These are phyloP conservation scores for Poeciliopsis gracilis DNA, from an alignment of 2,797 vertebrate genomes.

Conservation along the genomic window DNA sequence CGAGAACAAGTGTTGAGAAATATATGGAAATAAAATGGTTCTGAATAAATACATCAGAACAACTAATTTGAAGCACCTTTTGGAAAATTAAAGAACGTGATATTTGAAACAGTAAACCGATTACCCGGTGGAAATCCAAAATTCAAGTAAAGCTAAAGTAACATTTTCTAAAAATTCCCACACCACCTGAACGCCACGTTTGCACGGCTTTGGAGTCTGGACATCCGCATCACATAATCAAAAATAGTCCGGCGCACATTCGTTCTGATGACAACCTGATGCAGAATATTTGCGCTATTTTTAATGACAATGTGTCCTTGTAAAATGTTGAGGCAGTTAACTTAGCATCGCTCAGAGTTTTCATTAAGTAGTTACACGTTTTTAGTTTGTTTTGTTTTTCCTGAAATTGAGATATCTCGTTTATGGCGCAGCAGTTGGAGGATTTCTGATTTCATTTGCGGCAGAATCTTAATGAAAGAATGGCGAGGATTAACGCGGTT, in stretches of 20 bases:
- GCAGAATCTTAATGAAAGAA: constrained; percentile 27
- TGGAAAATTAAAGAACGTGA: background rate
- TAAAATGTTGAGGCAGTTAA: background rate
- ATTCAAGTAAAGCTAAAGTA: background rate
- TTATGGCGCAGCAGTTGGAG: background rate
- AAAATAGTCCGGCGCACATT: background rate
- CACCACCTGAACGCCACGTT: constrained; percentile 37
- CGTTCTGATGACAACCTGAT: background rate
- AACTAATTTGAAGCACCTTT: background rate
- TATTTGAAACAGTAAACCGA: background rate
- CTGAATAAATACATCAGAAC: background rate
- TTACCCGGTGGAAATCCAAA: background rate
- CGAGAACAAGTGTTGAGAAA: background rate
- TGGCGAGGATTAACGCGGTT: constrained; percentile 29
- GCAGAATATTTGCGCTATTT: background rate
- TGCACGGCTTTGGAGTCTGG: background rate
- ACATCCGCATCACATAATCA: background rate
- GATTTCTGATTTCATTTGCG: constrained; percentile 6
- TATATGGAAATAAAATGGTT: background rate
- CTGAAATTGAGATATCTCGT: background rate
- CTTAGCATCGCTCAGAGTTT: background rate
- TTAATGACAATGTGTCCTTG: background rate
- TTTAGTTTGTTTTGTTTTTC: background rate
- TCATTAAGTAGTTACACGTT: background rate
- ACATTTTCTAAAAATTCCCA: constrained; percentile 24